Evolutionary conservation across 2,888 invertebrate genomes (phyloP).

Genomic region (Odontothrips loti): DNA sequence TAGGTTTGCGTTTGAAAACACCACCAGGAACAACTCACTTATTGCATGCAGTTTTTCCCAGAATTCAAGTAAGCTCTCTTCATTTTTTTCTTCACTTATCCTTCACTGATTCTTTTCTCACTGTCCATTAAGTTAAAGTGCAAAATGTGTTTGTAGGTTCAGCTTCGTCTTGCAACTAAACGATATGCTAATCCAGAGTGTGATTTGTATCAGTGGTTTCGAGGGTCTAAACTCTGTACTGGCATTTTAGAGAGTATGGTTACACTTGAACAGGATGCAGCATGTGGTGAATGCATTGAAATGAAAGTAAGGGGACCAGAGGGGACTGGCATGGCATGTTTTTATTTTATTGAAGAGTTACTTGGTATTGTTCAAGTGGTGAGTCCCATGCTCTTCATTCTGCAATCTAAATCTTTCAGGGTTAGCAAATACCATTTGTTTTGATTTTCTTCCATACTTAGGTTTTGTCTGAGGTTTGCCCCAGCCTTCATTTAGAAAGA

Average conservation of each 20-base stretch:
- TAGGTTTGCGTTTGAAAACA: slow-evolving; percentile 59
- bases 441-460: slow-evolving; percentile 44
- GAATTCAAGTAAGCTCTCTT: slow-evolving; percentile 53
- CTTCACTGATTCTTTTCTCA: background rate
- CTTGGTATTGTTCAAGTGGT: slow-evolving; percentile 59
- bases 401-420: slow-evolving; percentile 28
- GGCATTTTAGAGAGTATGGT: slow-evolving; percentile 65
- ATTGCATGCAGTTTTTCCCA: slow-evolving; percentile 63
- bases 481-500: slow-evolving; percentile 61
- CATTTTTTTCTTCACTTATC: background rate
- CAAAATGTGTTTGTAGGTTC: slow-evolving; percentile 47
- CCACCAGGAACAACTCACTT: slow-evolving; percentile 56
- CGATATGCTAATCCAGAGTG: slow-evolving; percentile 52
- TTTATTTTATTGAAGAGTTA: slow-evolving; percentile 66
- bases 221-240: slow-evolving; percentile 65
- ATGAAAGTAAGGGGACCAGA: slow-evolving; percentile 63
- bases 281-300: slow-evolving; percentile 54
- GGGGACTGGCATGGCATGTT: slow-evolving; percentile 55
- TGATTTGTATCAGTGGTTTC: slow-evolving; percentile 68
- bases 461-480: slow-evolving; percentile 60
- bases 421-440: slow-evolving; percentile 27
- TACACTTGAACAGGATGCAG: slow-evolving; percentile 55
- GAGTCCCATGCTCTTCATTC: slow-evolving; percentile 33
- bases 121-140: background rate
- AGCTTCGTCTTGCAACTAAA: slow-evolving; percentile 55